Conservation (phyloP, 2,113 vertebrate species). For the Nothobranchius kuhntae region DNA sequence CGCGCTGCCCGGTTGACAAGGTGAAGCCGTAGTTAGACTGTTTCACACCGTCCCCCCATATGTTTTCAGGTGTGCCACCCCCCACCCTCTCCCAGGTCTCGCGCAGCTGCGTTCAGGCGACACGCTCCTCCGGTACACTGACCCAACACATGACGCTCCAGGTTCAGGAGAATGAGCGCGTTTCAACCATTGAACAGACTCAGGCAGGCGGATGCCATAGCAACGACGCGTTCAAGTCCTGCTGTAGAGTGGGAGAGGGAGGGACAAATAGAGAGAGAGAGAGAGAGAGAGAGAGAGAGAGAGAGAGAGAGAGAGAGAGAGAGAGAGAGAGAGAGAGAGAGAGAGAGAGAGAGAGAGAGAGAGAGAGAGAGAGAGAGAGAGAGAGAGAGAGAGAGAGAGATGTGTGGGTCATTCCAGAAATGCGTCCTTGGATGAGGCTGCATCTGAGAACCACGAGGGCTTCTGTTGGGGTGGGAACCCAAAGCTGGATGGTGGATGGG, state of each 20-base stretch:
- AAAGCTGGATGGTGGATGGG: background rate
- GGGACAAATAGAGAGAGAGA: slow-evolving; percentile 5
- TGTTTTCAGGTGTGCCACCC: slow-evolving; percentile 60
- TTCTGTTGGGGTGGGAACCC: slow-evolving; percentile 20
- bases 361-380: slow-evolving; percentile 22
- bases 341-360: slow-evolving; percentile 18
- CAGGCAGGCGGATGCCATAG: slow-evolving; percentile 55
- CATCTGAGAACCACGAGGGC: slow-evolving; percentile 10
- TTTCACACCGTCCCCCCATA: slow-evolving; percentile 52
- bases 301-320: slow-evolving; percentile 18
- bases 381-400: slow-evolving; percentile 28
- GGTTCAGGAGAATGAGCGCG: slow-evolving; percentile 37
- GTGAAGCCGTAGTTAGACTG: slow-evolving; percentile 49
- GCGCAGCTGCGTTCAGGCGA: slow-evolving; percentile 12
- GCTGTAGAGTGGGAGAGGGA: slow-evolving; percentile 15
- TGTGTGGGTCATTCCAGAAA: slow-evolving; percentile 53
- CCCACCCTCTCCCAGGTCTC: slow-evolving; percentile 14
- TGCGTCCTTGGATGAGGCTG: slow-evolving; percentile 36
- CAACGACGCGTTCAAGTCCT: slow-evolving; percentile 51
- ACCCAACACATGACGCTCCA: slow-evolving; percentile 43
- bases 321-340: slow-evolving; percentile 15
- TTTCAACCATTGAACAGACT: slow-evolving; percentile 42
- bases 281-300: slow-evolving; percentile 30
- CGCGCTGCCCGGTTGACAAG: slow-evolving; percentile 60
- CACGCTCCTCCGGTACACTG: slow-evolving; percentile 17